Base-by-base conservation (phyloP, 2,888 invertebrate genomes). In the Epirrhoe alternata region DNA sequence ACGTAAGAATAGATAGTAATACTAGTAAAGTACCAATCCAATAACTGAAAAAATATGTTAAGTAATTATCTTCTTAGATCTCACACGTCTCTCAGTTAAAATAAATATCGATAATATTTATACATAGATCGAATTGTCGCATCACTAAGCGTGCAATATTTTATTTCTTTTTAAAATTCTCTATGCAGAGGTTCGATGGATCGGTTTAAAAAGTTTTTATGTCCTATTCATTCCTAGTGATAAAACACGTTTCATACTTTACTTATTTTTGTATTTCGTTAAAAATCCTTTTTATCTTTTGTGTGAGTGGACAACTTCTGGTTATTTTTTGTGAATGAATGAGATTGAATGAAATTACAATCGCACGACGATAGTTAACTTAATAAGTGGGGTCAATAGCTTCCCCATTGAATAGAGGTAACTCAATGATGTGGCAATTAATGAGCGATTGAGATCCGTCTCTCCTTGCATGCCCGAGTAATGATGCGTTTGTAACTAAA, bases 331-430 rank as follows among this genome's bases (percentile, higher is more conserved):
- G 3, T 24, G 33, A 33, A 33, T 33, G 10, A 42, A 12, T 4
- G 38, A 10, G 10, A 10, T 12, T 10, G 47, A 14, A 61, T 68
- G 49, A 61, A 60, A 62, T 64, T 52, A 60, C 47, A 61, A 61
- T 14, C 54, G 7, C 14, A 17, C 33, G 14, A 47, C 14, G 14
- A 5, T 17, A 62, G 60, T 68, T 70, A 72, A 67, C 68, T 72
- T 70, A 72, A 67, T 75, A 72, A 71, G 65, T 59, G 69, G 69
- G 75, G 76, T 73, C 75, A 71, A 70, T 61, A 51, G 55, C 49
- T 64, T 63, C 64, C 62, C 71, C 63, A 68, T 72, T 70, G 66
- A 65, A n/a, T n/a, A n/a, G n/a, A n/a, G n/a, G 65, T 70, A 70
- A 71, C 69, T 72, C 66, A 54, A 53, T 64, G 61, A 33, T 61